Conservation (phyloP, 2,888 invertebrate genomes). For the Pandemis heparana region DNA sequence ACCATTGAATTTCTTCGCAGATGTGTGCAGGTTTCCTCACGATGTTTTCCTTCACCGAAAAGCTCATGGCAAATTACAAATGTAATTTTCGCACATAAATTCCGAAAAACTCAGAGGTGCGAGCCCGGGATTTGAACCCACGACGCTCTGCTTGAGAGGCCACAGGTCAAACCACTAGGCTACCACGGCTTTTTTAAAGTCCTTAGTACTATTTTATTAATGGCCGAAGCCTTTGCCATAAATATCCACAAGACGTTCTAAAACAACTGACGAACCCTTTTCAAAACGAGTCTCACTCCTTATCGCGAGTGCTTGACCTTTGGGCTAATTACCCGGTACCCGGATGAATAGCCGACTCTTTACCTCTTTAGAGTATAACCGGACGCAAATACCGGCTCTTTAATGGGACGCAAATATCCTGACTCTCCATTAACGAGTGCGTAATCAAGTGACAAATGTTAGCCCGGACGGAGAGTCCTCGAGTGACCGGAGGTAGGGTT, state of each 20-base stretch:
- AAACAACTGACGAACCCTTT: conserved; percentile 32
- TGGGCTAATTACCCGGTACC: conserved; percentile 66
- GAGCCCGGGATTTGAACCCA: too few relatives aligned
- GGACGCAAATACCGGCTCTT: conserved; percentile 55
- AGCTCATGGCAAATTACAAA: too few relatives aligned
- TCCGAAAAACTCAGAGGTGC: too few relatives aligned
- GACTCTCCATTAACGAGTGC: conserved; percentile 59
- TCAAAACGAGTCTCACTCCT: conserved; percentile 18
- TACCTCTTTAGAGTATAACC: neutral
- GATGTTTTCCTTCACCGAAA: too few relatives aligned
- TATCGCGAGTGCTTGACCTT: conserved; percentile 58
- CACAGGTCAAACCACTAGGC: too few relatives aligned
- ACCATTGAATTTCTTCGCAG: too few relatives aligned
- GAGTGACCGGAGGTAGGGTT: conserved; percentile 54
- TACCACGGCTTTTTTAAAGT: too few relatives aligned
- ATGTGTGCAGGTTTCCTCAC: too few relatives aligned
- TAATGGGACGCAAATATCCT: conserved; percentile 57
- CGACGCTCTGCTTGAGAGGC: too few relatives aligned
- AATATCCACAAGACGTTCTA: conserved; percentile 11
- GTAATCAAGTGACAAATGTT: conserved; percentile 78
- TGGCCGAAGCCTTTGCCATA: too few relatives aligned
- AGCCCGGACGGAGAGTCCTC: conserved; percentile 60
- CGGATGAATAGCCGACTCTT: conserved; percentile 51
- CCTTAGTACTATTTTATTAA: too few relatives aligned
- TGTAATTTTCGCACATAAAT: too few relatives aligned